Evolutionary conservation across 2,888 invertebrate genomes (phyloP), one percentile per base, ranked within the genome.

Genomic region (Apodemia mormo): DNA sequence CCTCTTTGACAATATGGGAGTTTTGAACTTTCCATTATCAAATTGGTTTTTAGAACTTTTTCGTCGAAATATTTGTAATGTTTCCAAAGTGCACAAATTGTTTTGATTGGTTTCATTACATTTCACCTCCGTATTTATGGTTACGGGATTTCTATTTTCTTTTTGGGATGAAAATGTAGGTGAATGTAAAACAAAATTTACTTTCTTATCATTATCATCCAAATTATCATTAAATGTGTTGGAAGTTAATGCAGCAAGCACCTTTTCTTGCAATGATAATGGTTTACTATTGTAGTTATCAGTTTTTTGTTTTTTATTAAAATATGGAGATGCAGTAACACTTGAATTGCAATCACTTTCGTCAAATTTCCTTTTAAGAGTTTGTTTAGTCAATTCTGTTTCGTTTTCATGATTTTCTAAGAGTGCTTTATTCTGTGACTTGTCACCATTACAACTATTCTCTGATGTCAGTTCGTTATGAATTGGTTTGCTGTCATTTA

Each of bases 221-320:
- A 74, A 71, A 10, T 74, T 72, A 29, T 77, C 81, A 9, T 78
- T 77, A 64, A 77, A 71, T 70, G 86, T 84, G 68, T 80, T 84
- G 6, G 83, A 84, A 12, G 81, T 81, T 45, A 90, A 74, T 2
- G 85, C 86, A 0, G 87, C 85, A 72, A 88, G 75, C 2, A 89
- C 81, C 78, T 89, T 91, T 71, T 88, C 85, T 79, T 88, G 86
- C 66, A 92, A 73, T 4, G 85, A 82, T 5, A 82, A 61, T 22
- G 79, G 73, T 75, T 85, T 86, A 45, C 73, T 71, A 52, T 65
- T 72, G 65, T 71, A 67, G 30, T 73, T 77, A 4, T 84, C 79
- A 65, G 87, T 22, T 77, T 92, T 91, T 71, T 67, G 85, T 75
- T 82, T 86, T 75, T 93, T 93, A 74, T 76, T 85, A 71, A 92